Conservation (phyloP, 2,113 vertebrate genomes). For the Crotalus viridis region DNA sequence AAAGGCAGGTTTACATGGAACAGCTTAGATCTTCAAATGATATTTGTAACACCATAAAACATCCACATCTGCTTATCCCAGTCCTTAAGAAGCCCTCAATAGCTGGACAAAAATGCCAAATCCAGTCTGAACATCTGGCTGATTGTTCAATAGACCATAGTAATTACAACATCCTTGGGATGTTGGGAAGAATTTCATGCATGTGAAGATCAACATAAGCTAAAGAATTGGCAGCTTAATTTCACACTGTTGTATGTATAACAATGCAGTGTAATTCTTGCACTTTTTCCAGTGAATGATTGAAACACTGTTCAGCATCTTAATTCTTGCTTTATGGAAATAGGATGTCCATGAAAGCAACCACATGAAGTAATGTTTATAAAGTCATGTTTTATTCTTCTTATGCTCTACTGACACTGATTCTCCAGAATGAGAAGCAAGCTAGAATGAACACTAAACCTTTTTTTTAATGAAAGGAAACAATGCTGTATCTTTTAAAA, state of each 20-base stretch:
- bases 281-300: background rate
- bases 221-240: background rate
- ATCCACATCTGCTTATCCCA: background rate
- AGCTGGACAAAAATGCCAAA: background rate
- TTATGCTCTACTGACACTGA: constrained; percentile 31
- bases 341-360: background rate
- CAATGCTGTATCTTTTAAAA: constrained; percentile 23
- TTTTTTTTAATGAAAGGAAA: constrained; percentile 20
- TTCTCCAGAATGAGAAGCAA: background rate
- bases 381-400: constrained; percentile 50
- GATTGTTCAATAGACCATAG: background rate
- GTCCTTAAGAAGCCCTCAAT: background rate
- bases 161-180: background rate
- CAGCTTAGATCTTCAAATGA: background rate
- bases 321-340: background rate
- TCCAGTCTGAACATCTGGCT: background rate
- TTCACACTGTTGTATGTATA: background rate
- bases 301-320: background rate
- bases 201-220: background rate
- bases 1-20: background rate
- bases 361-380: constrained; percentile 36
- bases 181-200: background rate
- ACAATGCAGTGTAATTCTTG: background rate
- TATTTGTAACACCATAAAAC: background rate
- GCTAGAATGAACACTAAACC: constrained; percentile 40